Conservation (phyloP, 2,888 invertebrate genomes). For the Sinelater perroti region DNA sequence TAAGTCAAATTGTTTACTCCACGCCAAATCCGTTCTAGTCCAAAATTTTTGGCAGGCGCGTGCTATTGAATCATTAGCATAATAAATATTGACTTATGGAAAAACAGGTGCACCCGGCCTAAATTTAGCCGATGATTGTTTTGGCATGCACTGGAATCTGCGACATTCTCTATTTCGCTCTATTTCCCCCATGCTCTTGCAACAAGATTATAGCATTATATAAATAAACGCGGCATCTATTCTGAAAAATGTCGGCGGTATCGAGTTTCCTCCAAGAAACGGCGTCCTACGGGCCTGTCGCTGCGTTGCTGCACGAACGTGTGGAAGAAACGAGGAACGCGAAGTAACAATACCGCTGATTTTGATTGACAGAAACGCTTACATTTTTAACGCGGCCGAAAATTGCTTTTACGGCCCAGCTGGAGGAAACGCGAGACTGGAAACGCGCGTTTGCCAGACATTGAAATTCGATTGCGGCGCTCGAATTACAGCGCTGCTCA, state of each 20-base stretch:
- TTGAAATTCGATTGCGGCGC: not conserved
- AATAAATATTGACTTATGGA: slow-evolving; percentile 18
- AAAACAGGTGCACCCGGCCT: slow-evolving; percentile 18
- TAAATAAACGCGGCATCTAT: too few species aligned
- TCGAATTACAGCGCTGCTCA: too few species aligned
- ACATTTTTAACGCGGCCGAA: not conserved
- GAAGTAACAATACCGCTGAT: too few species aligned
- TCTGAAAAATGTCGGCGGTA: too few species aligned
- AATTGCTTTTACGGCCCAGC: not conserved
- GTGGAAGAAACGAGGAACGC: too few species aligned
- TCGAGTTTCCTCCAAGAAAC: too few species aligned
- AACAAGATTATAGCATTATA: too few species aligned
- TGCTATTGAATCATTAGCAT: slow-evolving; percentile 20
- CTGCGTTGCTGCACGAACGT: too few species aligned
- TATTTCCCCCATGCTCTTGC: not conserved
- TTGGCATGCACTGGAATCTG: slow-evolving; percentile 10
- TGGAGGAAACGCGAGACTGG: not conserved
- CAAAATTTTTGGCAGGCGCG: slow-evolving; percentile 13
- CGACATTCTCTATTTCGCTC: not conserved
- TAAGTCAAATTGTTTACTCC: slow-evolving; percentile 5
- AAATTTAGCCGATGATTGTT: slow-evolving; percentile 2
- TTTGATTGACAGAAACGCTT: slow-evolving; percentile 15
- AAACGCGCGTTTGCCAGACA: not conserved
- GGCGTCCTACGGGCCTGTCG: too few species aligned
- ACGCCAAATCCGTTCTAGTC: slow-evolving; percentile 9